Evolutionary conservation across 2,888 invertebrate genomes (phyloP), one percentile per base, ranked within the genome.

Genomic region (Pollenia amentaria): DNA sequence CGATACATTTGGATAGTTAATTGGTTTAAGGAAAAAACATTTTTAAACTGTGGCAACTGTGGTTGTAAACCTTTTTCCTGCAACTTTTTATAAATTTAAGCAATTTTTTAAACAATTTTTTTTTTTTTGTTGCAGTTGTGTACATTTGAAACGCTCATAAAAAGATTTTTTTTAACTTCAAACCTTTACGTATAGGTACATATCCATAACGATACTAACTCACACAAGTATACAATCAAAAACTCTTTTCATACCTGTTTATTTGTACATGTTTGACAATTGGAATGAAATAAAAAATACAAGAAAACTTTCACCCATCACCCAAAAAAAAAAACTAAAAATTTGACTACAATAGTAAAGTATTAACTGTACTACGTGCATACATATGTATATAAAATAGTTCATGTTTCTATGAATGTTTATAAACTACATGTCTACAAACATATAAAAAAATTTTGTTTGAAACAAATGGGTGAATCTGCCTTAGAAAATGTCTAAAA

Each of bases 291-390:
- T 29, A 16, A n/a, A 73, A 57, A 60, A 78, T 69, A 79, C 38
- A 64, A 65, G 69, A 70, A 86, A 86, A 86, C 86, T 86, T 86
- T 86, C 86, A 83, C 86, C 79, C 79, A 55, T 48, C 55, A 77
- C 16, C 60, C 42, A 77, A 81, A 72, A 69, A 84, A 44, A 51
- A 16, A 55, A 80, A n/a, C 51, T 21, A 46, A 14, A 76, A 72
- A 83, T 60, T 83, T 86, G 40, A 83, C 86, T 83, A 79, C 42
- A 79, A 79, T 86, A 79, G 79, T 75, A 70, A 79, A 65, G 83
- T 55, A 72, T 76, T 86, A 79, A 86, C 83, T 83, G 83, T 86
- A 83, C 77, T 57, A 18, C 75, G 75, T 76, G 21, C 42, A 57
- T 44, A 65, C 75, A 46, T 57, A 70, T 16, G 40, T 70, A 55